Evolutionary conservation across 2,888 invertebrate species (phyloP).

Genomic region (Nephrotoma flavescens): DNA sequence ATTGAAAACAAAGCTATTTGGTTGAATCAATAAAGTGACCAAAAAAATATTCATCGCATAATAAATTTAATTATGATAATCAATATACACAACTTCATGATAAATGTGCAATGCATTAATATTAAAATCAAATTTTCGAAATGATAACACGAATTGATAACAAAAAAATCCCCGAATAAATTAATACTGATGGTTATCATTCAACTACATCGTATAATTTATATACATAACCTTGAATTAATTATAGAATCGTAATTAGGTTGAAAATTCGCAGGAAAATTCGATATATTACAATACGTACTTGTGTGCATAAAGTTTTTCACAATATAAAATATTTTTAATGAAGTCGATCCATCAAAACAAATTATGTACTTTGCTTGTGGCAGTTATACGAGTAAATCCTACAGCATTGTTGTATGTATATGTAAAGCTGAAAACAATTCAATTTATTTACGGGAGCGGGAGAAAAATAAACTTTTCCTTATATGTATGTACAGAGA

Average conservation of each 20-base stretch:
- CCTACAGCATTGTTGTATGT: not conserved
- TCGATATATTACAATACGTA: not conserved
- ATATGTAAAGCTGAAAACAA: not conserved
- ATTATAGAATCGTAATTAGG: not conserved
- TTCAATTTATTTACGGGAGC: not conserved
- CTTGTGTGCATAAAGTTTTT: not conserved
- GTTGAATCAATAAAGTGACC: not conserved
- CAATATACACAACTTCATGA: not conserved
- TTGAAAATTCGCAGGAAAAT: not conserved
- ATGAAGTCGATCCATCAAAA: not conserved
- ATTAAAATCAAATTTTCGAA: not conserved
- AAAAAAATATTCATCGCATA: not conserved
- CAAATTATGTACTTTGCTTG: not conserved
- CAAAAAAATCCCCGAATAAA: not conserved
- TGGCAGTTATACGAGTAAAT: not conserved
- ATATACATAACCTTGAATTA: too few relatives aligned
- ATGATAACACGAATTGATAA: not conserved
- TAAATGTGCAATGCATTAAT: not conserved
- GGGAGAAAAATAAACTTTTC: not conserved
- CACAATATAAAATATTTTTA: not conserved
- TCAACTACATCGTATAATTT: too few relatives aligned
- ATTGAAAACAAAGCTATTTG: not conserved
- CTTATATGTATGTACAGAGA: not conserved
- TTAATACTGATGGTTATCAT: not conserved
- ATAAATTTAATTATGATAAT: not conserved